These are phyloP conservation scores for Galerucella pusilla DNA, from an alignment of 2,888 invertebrate species.

Conservation along the genomic window DNA sequence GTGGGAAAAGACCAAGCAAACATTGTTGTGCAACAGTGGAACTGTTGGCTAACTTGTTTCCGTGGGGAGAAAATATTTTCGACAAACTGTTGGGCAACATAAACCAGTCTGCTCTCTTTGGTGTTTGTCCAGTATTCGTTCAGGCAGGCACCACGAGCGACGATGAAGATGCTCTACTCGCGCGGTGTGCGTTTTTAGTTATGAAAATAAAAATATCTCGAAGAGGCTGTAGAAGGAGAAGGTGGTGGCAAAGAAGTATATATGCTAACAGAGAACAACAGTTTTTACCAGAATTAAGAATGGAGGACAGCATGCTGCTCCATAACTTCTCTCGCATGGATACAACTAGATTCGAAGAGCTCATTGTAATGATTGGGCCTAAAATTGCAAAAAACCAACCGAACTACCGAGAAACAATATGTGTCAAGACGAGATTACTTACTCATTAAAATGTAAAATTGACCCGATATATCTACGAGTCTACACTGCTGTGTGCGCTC, in stretches of 20 bases:
- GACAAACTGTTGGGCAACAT: constrained; percentile 20
- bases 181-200: constrained; percentile 18
- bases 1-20: constrained; percentile 16
- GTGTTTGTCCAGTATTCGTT: constrained; percentile 26
- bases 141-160: constrained; percentile 9
- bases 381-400: constrained; percentile 9
- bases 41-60: constrained; percentile 18
- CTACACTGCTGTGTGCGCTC: too few species aligned
- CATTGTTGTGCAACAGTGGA: constrained; percentile 24
- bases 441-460: too few species aligned
- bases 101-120: constrained; percentile 16
- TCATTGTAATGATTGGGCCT: not conserved
- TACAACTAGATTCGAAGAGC: not conserved
- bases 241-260: constrained; percentile 19
- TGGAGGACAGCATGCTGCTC: constrained; percentile 13
- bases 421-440: not conserved
- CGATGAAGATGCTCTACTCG: constrained; percentile 23
- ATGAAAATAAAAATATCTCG: not conserved
- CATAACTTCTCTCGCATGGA: constrained; percentile 15
- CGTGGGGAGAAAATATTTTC: constrained; percentile 18
- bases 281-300: constrained; percentile 16
- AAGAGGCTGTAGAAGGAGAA: not conserved
- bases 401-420: constrained; percentile 9
- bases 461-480: too few species aligned
- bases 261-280: constrained; percentile 13